A percentile compares a stretch with the other conserved stretches of the same genome.
Evolutionary conservation across 1,140 invertebrate species (phyloP).

Genomic region (Trissolcus basalis): DNA sequence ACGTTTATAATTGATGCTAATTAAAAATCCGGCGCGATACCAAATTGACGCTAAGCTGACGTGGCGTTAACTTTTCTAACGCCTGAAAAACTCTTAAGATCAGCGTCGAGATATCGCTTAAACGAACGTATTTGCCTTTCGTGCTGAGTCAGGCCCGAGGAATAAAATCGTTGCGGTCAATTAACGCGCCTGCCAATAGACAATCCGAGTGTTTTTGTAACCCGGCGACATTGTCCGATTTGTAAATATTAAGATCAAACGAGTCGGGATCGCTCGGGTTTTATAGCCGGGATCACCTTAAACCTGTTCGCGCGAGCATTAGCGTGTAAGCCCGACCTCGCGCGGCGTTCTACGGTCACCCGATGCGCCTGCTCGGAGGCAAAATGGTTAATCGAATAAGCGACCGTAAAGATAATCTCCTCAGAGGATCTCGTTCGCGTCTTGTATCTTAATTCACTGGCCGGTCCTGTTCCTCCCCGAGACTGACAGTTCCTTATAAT

Average conservation of each 20-base stretch:
- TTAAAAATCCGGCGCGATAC: constrained; percentile 22
- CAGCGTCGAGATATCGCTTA: constrained; percentile 35
- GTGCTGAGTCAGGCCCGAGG: not conserved
- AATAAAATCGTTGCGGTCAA: constrained; percentile 45
- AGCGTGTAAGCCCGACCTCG: constrained; percentile 21
- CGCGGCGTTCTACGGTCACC: constrained; percentile 32
- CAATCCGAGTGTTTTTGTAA: constrained; percentile 8
- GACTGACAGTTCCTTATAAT: constrained; percentile 64
- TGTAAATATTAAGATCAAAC: constrained; percentile 59
- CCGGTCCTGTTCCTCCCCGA: constrained; percentile 35
- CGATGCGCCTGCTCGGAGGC: constrained; percentile 51
- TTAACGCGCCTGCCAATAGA: constrained; percentile 25
- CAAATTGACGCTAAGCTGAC: constrained; percentile 49
- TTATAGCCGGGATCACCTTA: constrained; percentile 52
- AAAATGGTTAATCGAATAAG: constrained; percentile 63
- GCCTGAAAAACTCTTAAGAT: constrained; percentile 38
- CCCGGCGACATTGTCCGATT: constrained; percentile 14
- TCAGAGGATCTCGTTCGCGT: constrained; percentile 51
- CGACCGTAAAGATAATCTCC: constrained; percentile 59
- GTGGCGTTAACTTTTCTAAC: constrained; percentile 37
- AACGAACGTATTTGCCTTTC: constrained; percentile 34
- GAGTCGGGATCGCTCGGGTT: too few relatives aligned
- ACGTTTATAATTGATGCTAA: constrained; percentile 47
- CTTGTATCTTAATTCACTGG: constrained; percentile 63
- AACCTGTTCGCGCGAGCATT: constrained; percentile 55